These are phyloP conservation scores for Drosophila barbarae DNA, from an alignment of 2,888 invertebrate species.

Conservation along the genomic window DNA sequence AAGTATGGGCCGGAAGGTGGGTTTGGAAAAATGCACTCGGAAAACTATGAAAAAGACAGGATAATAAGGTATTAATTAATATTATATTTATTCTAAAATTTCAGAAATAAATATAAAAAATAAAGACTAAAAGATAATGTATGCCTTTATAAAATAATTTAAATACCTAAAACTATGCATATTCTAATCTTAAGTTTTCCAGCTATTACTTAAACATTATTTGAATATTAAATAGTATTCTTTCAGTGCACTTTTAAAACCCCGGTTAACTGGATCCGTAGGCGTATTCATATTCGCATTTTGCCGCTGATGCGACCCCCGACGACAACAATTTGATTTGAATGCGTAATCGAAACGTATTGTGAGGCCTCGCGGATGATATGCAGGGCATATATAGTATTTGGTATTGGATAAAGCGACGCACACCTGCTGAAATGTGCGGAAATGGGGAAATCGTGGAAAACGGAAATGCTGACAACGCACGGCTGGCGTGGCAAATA, in stretches of 20 bases:
- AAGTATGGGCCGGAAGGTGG: background rate
- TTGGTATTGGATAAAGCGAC: constrained; percentile 1
- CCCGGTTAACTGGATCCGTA: constrained; percentile 9
- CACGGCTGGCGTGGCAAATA: constrained; percentile 44
- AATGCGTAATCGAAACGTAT: constrained; percentile 73
- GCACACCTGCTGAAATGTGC: constrained; percentile 13
- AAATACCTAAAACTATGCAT: too few species aligned
- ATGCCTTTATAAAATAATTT: too few species aligned
- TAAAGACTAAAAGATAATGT: too few species aligned
- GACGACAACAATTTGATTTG: constrained; percentile 67
- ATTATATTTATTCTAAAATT: too few species aligned
- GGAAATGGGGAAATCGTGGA: constrained; percentile 18
- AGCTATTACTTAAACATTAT: too few species aligned
- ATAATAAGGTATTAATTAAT: too few species aligned
- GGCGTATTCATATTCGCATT: constrained; percentile 31
- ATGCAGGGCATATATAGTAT: constrained; percentile 32
- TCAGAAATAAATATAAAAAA: too few species aligned
- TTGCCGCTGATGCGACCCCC: constrained; percentile 23
- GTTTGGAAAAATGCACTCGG: background rate
- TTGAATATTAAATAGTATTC: background rate
- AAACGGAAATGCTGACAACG: constrained; percentile 26
- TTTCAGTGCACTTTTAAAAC: background rate
- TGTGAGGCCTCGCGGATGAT: constrained; percentile 48
- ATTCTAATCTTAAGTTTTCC: too few species aligned
- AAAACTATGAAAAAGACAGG: constrained; percentile 5